Conservation (phyloP, 2,113 vertebrate genomes). For the Bombycilla garrulus region DNA sequence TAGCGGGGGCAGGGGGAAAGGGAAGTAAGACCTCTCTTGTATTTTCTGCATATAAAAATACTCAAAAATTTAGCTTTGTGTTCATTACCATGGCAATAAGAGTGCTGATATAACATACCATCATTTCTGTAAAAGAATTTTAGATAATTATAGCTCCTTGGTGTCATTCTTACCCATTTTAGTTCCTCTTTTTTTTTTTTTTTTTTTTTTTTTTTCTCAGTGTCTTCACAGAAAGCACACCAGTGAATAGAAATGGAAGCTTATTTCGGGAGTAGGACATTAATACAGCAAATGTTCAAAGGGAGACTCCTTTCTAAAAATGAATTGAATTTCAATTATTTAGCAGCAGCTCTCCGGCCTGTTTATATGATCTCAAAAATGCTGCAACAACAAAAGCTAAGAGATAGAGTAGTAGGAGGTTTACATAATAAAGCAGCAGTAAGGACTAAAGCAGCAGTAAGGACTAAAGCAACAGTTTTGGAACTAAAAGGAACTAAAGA, state of each 20-base stretch:
- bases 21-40: background rate
- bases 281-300: background rate
- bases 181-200: background rate
- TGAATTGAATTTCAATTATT: constrained; percentile 37
- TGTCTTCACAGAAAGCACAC: background rate
- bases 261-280: background rate
- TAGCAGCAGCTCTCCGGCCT: background rate
- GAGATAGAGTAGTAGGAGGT: background rate
- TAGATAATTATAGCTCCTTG: background rate
- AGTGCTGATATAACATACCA: background rate
- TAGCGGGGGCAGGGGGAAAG: fast-evolving
- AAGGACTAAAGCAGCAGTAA: background rate
- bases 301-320: constrained; percentile 18
- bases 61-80: background rate
- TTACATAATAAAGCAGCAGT: constrained; percentile 5
- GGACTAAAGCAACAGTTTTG: background rate
- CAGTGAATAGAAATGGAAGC: background rate
- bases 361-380: background rate
- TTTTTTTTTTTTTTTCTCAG: background rate
- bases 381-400: background rate
- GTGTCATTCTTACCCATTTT: background rate
- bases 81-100: constrained; percentile 26
- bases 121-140: background rate
- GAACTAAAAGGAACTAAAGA: background rate
- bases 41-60: background rate